Percentiles rank a stretch among this genome's conserved stretches.
Conservation (phyloP, 2,888 invertebrate genomes). For the Selenia dentaria region DNA sequence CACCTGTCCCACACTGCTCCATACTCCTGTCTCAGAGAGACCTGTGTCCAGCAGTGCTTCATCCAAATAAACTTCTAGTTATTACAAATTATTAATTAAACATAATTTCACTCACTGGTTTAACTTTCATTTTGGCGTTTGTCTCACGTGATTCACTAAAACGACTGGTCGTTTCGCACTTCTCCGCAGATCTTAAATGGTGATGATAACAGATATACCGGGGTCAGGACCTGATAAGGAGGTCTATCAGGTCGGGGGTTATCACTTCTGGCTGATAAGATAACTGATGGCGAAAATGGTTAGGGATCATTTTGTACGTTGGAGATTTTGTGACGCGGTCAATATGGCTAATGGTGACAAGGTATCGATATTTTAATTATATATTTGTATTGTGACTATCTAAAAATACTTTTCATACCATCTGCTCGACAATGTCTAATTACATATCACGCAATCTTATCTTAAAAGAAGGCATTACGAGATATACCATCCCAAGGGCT, state of each 20-base stretch:
- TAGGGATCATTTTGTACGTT: not conserved
- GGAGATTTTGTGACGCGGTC: not conserved
- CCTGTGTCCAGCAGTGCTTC: too few relatives aligned
- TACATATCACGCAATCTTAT: too few relatives aligned
- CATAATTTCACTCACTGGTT: constrained; percentile 29
- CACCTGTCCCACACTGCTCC: too few relatives aligned
- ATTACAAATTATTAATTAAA: not conserved
- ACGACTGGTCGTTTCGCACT: constrained; percentile 20
- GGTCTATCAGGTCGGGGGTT: constrained; percentile 8
- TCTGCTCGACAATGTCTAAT: too few relatives aligned
- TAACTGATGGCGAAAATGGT: constrained; percentile 3
- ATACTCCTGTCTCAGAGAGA: too few relatives aligned
- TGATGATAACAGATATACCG: constrained; percentile 24
- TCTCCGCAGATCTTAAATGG: constrained; percentile 38
- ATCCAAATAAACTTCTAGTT: too few relatives aligned
- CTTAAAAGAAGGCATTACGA: too few relatives aligned
- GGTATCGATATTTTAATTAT: too few relatives aligned
- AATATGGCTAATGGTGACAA: too few relatives aligned
- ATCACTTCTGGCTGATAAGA: constrained; percentile 12
- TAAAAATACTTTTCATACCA: too few relatives aligned
- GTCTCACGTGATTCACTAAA: constrained; percentile 14
- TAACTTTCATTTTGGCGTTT: constrained; percentile 34
- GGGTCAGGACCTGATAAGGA: constrained; percentile 10
- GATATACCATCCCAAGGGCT: too few relatives aligned
- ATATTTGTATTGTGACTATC: too few relatives aligned